Base-by-base conservation (phyloP, 2,113 vertebrate species). In the Ia io region DNA sequence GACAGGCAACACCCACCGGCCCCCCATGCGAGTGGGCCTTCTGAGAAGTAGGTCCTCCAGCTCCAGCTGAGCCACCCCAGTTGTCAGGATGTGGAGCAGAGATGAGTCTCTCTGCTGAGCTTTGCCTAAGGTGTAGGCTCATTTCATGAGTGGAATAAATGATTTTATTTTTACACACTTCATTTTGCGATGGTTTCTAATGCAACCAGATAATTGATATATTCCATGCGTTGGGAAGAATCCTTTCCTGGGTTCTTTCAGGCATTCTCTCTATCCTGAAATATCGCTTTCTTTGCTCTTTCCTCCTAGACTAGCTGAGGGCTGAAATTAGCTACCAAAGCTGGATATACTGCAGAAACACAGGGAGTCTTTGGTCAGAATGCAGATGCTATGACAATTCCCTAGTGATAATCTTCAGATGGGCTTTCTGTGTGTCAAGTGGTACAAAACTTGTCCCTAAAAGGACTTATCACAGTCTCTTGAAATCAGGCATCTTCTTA, bases 321-420 rank as follows among this genome's bases (percentile, higher is more conserved):
- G 77, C 7, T 73, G 42, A 87, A 96, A 93, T 73, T 28, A 90
- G 61, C 53, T 93, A 53, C 93, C 92, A 93, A 71, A 71, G 59
- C 20, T 51, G 56, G 71, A n/a, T 77, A 63, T 11, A 30, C 0
- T 51, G 53, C 25, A n/a, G 73, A 89, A 42, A 65, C 42, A 40
- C 44, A 79, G 18, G 44, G 28, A 89, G 28, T 3, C 59, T 94
- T 74, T 67, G 82, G 61, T 93, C 42, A 86, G 93, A 95, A 94
- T 37, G 51, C 47, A 94, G 63, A 94, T 53, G 78, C 51, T 73
- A 20, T 80, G 70, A 88, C 78, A 97, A 82, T 44, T 92, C 47
- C 79, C 69, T n/a, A 42, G 78, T 20, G 78, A 61, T 2, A 35
- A 35, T 76, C 49, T 87, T 92, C 49, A 76, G 40, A 59, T 59